Evolutionary conservation across 2,113 vertebrate genomes (phyloP).

Genomic region (Manacus vitellinus): DNA sequence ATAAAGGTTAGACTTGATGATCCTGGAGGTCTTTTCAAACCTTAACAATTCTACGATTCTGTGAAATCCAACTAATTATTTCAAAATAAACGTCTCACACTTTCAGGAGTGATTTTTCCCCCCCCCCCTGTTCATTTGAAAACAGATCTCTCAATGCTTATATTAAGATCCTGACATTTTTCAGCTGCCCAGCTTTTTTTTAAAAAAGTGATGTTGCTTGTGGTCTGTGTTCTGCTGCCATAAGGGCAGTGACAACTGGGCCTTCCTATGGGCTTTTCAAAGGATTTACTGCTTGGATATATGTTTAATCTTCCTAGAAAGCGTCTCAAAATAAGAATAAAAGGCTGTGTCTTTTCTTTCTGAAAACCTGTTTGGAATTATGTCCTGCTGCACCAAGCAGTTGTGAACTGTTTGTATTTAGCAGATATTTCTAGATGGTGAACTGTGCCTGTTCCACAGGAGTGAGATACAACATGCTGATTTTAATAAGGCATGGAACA

Average conservation of each 20-base stretch:
- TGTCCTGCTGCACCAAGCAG: background rate
- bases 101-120: background rate
- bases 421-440: background rate
- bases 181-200: background rate
- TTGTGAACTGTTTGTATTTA: background rate
- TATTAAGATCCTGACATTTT: background rate
- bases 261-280: background rate
- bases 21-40: background rate
- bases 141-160: background rate
- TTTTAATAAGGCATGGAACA: background rate
- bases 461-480: rapidly evolving
- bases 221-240: background rate
- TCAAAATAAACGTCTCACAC: background rate
- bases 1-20: background rate
- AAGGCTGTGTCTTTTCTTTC: background rate
- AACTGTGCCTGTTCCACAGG: background rate
- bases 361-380: background rate
- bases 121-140: slow-evolving; percentile 10
- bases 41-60: background rate
- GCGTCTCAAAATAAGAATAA: background rate
- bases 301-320: background rate
- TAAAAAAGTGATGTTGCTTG: background rate
- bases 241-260: background rate
- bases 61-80: background rate
- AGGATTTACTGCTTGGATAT: background rate